phyloP scores from a whole-genome alignment of 2,113 vertebrate species.

The Semnornis frantzii region DNA sequence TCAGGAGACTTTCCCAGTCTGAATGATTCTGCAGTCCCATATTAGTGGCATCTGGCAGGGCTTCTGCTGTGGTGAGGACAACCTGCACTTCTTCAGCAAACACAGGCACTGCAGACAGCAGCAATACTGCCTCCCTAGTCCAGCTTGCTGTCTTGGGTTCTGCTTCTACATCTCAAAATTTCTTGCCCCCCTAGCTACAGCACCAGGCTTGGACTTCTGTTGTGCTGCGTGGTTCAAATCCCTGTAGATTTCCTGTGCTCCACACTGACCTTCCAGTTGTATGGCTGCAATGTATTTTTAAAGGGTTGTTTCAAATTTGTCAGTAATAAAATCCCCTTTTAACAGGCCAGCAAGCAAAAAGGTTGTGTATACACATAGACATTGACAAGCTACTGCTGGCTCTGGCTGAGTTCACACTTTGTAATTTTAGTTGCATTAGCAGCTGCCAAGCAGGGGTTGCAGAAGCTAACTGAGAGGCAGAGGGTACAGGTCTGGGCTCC shows the following conservation, averaged over 20 bases:
- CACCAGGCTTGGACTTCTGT: neutral
- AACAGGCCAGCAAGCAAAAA: neutral
- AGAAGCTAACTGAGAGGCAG: neutral
- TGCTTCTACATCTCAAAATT: neutral
- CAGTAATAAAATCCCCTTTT: neutral
- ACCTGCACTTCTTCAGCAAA: neutral
- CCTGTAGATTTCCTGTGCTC: neutral
- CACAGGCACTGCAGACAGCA: fast-evolving
- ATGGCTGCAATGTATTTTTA: neutral
- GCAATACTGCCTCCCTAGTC: neutral
- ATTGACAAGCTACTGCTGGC: neutral
- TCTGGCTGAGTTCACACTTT: neutral
- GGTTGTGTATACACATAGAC: neutral
- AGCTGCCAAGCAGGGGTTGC: neutral
- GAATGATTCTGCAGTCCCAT: no score
- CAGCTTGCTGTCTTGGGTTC: neutral
- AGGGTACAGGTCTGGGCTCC: neutral
- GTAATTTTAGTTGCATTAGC: neutral
- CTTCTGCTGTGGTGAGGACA: neutral
- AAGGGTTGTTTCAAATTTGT: neutral
- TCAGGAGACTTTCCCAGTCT: no score
- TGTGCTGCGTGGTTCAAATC: neutral
- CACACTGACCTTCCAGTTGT: neutral
- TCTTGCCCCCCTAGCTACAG: neutral
- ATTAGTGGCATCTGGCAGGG: neutral